phyloP scores from a whole-genome alignment of 64 coral and sea anemone genomes.

The Trachythela sp. region DNA sequence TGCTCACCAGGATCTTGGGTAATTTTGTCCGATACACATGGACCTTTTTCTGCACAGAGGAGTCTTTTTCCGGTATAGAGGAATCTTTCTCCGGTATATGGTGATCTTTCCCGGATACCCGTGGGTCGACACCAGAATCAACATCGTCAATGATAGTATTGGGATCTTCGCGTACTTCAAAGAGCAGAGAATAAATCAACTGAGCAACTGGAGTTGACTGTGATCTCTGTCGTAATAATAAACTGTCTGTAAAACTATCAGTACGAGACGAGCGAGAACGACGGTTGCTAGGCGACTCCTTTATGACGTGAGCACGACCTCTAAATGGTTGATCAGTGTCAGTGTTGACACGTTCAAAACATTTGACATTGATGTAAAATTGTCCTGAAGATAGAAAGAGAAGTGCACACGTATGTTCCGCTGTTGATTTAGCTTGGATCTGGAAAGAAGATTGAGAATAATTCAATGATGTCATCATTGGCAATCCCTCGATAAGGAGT shows the following conservation, averaged over 20 bases:
- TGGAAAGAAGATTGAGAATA: too few species aligned
- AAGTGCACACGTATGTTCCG: background rate
- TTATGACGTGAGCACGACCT: background rate
- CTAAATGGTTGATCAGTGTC: background rate
- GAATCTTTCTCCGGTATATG: background rate
- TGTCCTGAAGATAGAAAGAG: background rate
- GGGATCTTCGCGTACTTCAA: background rate
- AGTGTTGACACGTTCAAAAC: background rate
- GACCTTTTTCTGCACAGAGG: background rate
- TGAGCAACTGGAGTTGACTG: background rate
- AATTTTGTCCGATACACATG: background rate
- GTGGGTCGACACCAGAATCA: background rate
- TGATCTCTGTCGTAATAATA: background rate
- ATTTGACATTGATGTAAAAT: background rate
- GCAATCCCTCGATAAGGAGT: too few species aligned
- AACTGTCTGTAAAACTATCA: constrained; percentile 13
- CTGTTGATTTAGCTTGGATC: background rate
- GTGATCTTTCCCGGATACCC: background rate
- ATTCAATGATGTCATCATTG: too few species aligned
- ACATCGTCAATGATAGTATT: background rate
- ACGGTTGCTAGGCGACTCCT: background rate
- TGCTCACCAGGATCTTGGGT: too few species aligned
- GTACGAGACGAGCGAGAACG: background rate
- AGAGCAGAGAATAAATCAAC: background rate
- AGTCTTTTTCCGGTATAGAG: background rate